phyloP scores from a whole-genome alignment of 2,113 vertebrate species.

The Halichoerus grypus region DNA sequence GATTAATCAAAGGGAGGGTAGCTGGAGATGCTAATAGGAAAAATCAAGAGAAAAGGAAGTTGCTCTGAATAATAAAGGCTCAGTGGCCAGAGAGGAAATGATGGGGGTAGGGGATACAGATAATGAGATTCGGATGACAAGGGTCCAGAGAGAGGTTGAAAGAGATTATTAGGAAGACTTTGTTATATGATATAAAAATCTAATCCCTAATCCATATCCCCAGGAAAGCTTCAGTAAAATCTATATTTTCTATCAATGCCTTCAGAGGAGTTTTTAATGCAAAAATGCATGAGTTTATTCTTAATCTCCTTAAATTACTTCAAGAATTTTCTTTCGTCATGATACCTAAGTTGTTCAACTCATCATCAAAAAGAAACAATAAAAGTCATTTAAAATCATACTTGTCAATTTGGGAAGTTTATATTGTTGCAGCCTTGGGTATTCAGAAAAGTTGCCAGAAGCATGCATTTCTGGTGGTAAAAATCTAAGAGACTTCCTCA shows the following conservation, averaged over 20 bases:
- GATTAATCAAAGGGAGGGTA: background rate
- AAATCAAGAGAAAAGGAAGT: background rate
- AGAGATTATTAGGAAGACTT: background rate
- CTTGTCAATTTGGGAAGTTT: background rate
- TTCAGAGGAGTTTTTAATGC: background rate
- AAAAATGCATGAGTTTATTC: background rate
- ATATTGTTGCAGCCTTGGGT: background rate
- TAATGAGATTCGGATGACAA: background rate
- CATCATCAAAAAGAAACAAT: background rate
- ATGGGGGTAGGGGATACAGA: accelerated
- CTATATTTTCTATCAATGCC: background rate
- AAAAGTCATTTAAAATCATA: background rate
- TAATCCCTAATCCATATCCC: background rate
- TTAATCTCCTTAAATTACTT: background rate
- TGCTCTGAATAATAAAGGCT: background rate
- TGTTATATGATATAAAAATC: background rate
- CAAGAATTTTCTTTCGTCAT: background rate
- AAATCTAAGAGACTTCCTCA: background rate
- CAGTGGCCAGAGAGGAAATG: background rate
- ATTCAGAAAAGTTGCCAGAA: background rate
- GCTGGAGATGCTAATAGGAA: background rate
- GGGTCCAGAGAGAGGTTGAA: background rate
- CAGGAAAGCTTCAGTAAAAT: background rate
- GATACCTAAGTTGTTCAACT: background rate
- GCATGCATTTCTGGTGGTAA: background rate